Percentiles rank a stretch among this genome's conserved stretches.
Evolutionary conservation across 2,797 vertebrate genomes (phyloP).

Genomic region (Channa striata): DNA sequence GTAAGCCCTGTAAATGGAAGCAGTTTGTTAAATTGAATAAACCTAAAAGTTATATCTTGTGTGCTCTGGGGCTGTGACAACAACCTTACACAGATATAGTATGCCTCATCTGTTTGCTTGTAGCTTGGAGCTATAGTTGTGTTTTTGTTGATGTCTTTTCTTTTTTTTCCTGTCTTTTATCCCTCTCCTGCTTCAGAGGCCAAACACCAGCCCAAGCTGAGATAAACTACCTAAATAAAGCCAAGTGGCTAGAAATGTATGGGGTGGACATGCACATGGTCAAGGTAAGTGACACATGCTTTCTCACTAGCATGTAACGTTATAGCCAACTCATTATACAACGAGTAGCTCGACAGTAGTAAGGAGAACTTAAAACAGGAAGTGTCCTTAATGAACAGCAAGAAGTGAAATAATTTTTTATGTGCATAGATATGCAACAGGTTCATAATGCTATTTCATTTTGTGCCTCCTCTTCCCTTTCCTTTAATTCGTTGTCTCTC

Average conservation of each 20-base stretch:
- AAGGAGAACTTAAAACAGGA: constrained; percentile 33
- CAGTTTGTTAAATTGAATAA: not conserved
- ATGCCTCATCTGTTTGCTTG: not conserved
- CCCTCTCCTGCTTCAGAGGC: constrained; percentile 82
- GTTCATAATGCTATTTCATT: not conserved
- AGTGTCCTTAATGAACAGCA: constrained; percentile 45
- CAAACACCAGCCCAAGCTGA: constrained; percentile 96
- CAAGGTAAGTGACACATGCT: constrained; percentile 84
- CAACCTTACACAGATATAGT: not conserved
- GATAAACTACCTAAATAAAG: constrained; percentile 99
- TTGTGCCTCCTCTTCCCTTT: not conserved
- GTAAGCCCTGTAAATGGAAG: constrained; percentile 68
- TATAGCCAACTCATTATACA: not conserved
- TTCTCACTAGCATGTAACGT: not conserved
- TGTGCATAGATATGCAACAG: constrained; percentile 1
- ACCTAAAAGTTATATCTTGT: not conserved
- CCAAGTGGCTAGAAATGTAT: constrained; percentile 99
- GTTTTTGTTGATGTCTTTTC: not conserved
- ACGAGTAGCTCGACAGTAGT: not conserved
- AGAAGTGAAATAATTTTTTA: constrained; percentile 51
- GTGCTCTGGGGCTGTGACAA: not conserved
- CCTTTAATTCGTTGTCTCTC: not conserved
- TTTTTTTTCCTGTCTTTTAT: not conserved
- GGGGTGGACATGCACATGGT: constrained; percentile 99
- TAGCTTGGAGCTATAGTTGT: not conserved